Conservation (phyloP, 2,888 invertebrate species). For the Zhuqinia jingwanae region DNA sequence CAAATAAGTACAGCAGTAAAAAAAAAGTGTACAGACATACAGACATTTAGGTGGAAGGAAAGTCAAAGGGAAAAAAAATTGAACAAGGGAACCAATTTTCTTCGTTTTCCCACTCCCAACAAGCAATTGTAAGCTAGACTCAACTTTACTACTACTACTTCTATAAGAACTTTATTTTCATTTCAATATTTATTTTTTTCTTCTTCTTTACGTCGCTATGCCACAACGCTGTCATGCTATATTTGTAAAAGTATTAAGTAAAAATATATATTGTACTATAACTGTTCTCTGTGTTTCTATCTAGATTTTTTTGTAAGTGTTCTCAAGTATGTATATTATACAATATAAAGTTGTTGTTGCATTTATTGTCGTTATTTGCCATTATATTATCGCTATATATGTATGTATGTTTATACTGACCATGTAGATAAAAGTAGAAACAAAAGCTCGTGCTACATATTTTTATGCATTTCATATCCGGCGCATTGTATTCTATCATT, state of each 20-base stretch:
- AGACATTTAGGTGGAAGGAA: conserved; percentile 11
- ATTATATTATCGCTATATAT: background rate
- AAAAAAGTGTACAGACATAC: background rate
- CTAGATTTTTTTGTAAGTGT: background rate
- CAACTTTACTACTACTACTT: conserved; percentile 14
- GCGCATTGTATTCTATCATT: background rate
- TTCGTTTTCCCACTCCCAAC: conserved; percentile 40
- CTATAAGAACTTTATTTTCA: conserved; percentile 44
- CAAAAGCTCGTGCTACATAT: background rate
- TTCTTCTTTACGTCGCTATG: conserved; percentile 42
- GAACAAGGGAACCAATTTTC: conserved; percentile 20
- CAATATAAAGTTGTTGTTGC: background rate
- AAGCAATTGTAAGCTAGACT: conserved; percentile 58
- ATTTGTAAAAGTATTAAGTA: conserved; percentile 17
- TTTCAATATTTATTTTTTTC: no score
- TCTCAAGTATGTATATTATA: background rate
- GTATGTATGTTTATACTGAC: conserved; percentile 3
- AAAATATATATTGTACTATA: background rate
- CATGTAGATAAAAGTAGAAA: conserved; percentile 11
- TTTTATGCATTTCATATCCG: background rate
- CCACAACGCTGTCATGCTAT: conserved; percentile 45
- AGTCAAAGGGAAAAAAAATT: conserved; percentile 23
- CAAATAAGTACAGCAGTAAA: background rate
- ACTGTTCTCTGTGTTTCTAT: background rate
- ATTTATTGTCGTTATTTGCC: background rate